These are phyloP conservation scores for Neotoma lepida DNA, from an alignment of 2,113 vertebrate genomes.

Conservation along the genomic window DNA sequence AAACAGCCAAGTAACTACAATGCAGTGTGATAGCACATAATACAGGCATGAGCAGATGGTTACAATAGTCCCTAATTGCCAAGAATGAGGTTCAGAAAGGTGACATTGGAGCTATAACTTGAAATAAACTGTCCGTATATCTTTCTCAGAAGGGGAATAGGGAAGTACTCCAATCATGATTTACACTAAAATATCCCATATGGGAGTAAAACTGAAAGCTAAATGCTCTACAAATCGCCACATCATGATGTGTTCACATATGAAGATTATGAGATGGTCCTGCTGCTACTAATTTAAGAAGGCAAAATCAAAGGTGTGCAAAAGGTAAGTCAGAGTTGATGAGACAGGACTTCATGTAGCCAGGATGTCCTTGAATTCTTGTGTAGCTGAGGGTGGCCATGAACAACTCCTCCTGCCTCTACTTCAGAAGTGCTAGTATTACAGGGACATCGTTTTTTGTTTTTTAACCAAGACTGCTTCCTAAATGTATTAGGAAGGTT, in stretches of 20 bases:
- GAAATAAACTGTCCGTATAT: slow-evolving; percentile 30
- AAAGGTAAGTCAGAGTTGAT: background rate
- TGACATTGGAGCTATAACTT: background rate
- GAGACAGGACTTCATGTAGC: background rate
- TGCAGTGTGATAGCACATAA: background rate
- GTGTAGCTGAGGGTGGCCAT: background rate
- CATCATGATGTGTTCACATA: background rate
- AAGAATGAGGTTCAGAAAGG: background rate
- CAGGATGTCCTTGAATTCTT: background rate
- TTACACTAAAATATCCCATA: background rate
- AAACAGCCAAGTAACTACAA: slow-evolving; percentile 8
- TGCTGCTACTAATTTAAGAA: slow-evolving; percentile 27
- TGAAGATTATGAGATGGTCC: background rate
- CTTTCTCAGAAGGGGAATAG: slow-evolving; percentile 9
- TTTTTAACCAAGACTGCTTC: slow-evolving; percentile 23
- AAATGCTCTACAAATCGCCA: slow-evolving; percentile 31
- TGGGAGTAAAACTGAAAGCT: background rate
- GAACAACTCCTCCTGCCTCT: background rate
- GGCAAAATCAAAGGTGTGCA: slow-evolving; percentile 45
- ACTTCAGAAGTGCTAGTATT: background rate
- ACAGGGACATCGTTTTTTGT: slow-evolving; percentile 2
- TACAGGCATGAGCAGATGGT: background rate
- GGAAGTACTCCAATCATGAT: background rate
- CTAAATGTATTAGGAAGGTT: slow-evolving; percentile 53
- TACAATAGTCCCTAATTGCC: background rate